phyloP scores from a whole-genome alignment of 2,888 invertebrate species.

The Parapristionchus giblindavisi region DNA sequence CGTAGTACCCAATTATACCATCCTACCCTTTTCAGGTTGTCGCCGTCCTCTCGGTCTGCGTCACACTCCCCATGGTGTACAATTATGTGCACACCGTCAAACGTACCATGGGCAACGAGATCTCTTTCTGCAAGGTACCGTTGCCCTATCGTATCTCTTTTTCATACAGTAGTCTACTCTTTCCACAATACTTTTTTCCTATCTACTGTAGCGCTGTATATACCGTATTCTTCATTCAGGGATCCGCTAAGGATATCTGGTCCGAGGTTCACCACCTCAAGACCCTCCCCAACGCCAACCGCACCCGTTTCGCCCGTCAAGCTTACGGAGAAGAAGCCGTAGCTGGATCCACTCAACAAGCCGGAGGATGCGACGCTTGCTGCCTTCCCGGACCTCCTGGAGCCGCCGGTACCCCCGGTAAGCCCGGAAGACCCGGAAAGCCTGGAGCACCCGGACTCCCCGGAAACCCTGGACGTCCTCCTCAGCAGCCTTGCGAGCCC shows the following conservation, averaged over 20 bases:
- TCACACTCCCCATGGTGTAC: conserved; percentile 67
- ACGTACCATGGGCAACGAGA: conserved; percentile 65
- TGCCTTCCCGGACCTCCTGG: conserved; percentile 64
- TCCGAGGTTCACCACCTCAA: conserved; percentile 38
- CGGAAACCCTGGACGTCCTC: conserved; percentile 68
- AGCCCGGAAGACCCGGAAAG: conserved; percentile 64
- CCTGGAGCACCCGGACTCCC: conserved; percentile 45
- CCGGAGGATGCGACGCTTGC: conserved; percentile 48
- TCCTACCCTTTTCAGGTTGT: conserved; percentile 31
- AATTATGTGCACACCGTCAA: conserved; percentile 67
- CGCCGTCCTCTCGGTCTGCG: conserved; percentile 39
- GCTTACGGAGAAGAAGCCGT: conserved; percentile 31
- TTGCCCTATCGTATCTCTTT: not conserved
- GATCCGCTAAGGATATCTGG: conserved; percentile 39
- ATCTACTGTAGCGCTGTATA: too few species aligned
- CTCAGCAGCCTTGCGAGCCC: conserved; percentile 47
- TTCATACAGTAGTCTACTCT: too few species aligned
- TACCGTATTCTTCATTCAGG: conserved; percentile 24
- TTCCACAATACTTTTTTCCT: not conserved
- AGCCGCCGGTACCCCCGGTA: conserved; percentile 64
- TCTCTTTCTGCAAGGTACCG: conserved; percentile 64
- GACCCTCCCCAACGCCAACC: conserved; percentile 36
- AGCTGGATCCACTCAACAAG: conserved; percentile 2
- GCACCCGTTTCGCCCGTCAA: conserved; percentile 33
- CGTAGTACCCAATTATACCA: not conserved